Evolutionary conservation across 2,113 vertebrate species (phyloP).

Genomic region (Oxyura jamaicensis): DNA sequence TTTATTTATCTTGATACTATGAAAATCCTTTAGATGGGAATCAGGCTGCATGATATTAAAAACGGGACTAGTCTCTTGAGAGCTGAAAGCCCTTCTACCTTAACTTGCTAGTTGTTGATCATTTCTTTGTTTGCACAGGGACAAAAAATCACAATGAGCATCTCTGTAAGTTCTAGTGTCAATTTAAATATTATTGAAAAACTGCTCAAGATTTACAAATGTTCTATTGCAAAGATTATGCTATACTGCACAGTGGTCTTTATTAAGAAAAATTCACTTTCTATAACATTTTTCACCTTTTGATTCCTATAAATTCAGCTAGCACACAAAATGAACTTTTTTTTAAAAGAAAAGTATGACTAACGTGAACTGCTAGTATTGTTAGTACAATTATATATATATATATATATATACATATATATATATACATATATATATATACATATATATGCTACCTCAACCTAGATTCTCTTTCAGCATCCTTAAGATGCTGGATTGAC

Average conservation of each 20-base stretch:
- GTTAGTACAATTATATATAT: too few species aligned
- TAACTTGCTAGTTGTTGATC: background rate
- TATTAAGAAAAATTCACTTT: background rate
- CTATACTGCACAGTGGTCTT: background rate
- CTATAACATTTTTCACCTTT: background rate
- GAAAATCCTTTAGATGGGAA: background rate
- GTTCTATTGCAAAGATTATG: background rate
- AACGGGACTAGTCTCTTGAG: background rate
- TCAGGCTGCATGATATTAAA: background rate
- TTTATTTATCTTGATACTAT: background rate
- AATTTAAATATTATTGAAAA: background rate
- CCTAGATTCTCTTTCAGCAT: background rate
- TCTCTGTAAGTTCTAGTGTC: background rate
- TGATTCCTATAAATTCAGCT: background rate
- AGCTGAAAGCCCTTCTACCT: background rate
- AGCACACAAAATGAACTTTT: background rate
- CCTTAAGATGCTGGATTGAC: background rate
- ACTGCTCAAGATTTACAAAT: background rate
- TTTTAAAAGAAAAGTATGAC: background rate
- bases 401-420: too few species aligned
- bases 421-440: too few species aligned
- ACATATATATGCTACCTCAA: background rate
- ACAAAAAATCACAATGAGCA: background rate
- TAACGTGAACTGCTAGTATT: rapidly evolving
- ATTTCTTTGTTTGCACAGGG: background rate